A percentile compares a stretch with the other conserved stretches of the same genome.
These are phyloP conservation scores for Zoanthus gigantus DNA, from an alignment of 92 coral and sea anemone genomes.

Conservation along the genomic window DNA sequence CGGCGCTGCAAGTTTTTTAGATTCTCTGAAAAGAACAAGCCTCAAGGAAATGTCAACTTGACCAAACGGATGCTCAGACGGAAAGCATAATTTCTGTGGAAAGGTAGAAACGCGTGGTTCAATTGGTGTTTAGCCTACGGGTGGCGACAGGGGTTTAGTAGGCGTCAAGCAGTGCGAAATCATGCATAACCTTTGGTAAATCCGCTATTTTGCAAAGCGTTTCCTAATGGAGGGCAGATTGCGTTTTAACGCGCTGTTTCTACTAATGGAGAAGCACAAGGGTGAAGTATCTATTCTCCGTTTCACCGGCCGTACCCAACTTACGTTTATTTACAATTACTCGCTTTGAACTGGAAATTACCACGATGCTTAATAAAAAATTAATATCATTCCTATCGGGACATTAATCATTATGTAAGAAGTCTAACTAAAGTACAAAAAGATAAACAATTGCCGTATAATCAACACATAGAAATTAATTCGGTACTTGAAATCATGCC, in stretches of 20 bases:
- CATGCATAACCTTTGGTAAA: neutral
- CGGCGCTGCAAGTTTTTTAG: neutral
- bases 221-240: conserved; percentile 1
- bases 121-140: neutral
- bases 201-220: conserved; percentile 11
- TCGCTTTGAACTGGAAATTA: neutral
- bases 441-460: neutral
- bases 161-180: conserved; percentile 2
- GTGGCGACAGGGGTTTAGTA: neutral
- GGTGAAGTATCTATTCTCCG: neutral
- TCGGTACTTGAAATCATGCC: conserved; percentile 1
- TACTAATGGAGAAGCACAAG: neutral
- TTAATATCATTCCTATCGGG: neutral
- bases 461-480: neutral
- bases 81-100: neutral
- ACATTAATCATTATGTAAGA: neutral
- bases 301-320: neutral
- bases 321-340: too few relatives aligned
- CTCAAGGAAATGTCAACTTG: neutral
- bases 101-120: conserved; percentile 6
- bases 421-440: neutral
- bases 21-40: neutral
- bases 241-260: conserved; percentile 11
- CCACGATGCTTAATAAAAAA: neutral
- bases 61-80: neutral